Base-by-base conservation (phyloP, 2,797 vertebrate species). In the Gallirallus australis region DNA sequence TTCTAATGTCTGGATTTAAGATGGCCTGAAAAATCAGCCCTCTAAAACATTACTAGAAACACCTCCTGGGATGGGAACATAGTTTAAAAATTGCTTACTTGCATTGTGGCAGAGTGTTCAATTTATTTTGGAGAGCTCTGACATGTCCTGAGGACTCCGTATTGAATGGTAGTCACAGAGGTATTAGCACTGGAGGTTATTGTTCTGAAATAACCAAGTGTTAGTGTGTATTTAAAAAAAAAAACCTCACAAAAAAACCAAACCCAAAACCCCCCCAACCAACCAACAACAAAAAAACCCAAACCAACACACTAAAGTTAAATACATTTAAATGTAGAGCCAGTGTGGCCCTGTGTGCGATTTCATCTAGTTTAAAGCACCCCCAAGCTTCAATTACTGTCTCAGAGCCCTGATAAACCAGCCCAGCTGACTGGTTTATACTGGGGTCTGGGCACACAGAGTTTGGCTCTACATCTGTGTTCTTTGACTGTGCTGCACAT, bases 21-120 rank as follows among this genome's bases (percentile, higher is more conserved):
- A 45, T 45, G 42, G 27, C 47, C 47, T 48, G 53, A 86, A 86
- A 81, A 90, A 68, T 66, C 12, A 87, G 37, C 35, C 14, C 14
- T 85, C 16, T 16, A 42, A 61, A 91, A 48, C 9, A 31, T 78
- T n/a, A 48, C 35, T 10, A 47, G 24, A 39, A 35, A 39, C 42
- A 1, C 7, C 7, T 81, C 21, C 40, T 56, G 16, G 39, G 30
- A 83, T 56, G 16, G 39, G 30, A 83, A 11, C 2, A 11, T 8
- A 39, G 31, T 21, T 71, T 30, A 19, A 70, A 47, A 92, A 39
- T 25, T 15, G 35, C 21, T n/a, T 71, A 15, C 3, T 75, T 0
- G 0, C 3, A 9, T 73, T 7, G 31, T 8, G 23, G 37, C 31
- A 50, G 3, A n/a, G 13, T 77, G 11, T 80, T 64, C 4, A 19